Conservation (phyloP, 2,113 vertebrate genomes). For the Callospermophilus lateralis region DNA sequence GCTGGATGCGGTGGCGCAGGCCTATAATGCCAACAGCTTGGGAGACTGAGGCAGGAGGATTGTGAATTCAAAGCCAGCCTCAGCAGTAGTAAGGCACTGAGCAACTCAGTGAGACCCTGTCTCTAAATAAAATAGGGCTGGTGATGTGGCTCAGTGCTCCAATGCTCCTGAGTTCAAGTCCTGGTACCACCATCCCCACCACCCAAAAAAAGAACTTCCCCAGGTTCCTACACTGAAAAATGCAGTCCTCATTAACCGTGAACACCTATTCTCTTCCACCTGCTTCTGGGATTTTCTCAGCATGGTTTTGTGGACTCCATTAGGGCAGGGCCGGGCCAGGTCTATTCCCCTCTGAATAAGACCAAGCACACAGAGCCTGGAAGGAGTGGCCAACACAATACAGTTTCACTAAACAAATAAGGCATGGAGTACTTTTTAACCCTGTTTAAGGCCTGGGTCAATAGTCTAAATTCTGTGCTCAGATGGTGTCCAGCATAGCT, state of each 20-base stretch:
- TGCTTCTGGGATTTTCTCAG: background rate
- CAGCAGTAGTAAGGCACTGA: too few species aligned
- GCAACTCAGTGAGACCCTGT: too few species aligned
- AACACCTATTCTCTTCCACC: too few species aligned
- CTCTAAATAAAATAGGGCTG: too few species aligned
- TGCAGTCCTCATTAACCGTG: background rate
- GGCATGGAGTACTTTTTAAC: background rate
- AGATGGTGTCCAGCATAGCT: background rate
- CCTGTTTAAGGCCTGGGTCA: background rate
- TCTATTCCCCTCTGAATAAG: background rate
- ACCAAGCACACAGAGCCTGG: background rate
- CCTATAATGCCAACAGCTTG: too few species aligned
- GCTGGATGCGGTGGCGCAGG: too few species aligned
- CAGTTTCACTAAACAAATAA: background rate
- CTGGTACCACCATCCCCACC: too few species aligned
- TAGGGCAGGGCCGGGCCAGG: accelerated
- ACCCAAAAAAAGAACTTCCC: background rate
- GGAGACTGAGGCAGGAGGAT: too few species aligned
- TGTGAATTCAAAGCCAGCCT: too few species aligned
- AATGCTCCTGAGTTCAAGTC: too few species aligned
- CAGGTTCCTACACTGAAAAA: background rate
- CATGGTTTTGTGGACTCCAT: background rate
- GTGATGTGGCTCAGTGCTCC: too few species aligned
- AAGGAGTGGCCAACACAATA: background rate
- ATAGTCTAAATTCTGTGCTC: background rate